These are phyloP conservation scores for Melanophora roralis DNA, from an alignment of 2,888 invertebrate species.

Conservation along the genomic window DNA sequence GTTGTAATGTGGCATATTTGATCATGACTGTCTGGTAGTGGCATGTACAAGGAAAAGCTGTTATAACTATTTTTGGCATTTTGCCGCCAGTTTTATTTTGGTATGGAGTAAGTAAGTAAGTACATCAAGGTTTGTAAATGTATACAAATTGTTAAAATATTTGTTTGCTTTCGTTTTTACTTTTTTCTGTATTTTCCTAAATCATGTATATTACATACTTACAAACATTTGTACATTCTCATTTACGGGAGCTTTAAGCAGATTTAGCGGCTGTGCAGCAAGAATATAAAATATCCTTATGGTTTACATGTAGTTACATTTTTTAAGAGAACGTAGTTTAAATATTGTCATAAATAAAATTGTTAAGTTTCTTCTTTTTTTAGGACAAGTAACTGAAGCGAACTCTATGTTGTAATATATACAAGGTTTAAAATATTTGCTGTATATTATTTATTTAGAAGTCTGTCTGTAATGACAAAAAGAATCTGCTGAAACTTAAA, in stretches of 20 bases:
- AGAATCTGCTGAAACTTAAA: too few species aligned
- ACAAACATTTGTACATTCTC: not conserved
- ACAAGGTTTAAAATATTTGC: not conserved
- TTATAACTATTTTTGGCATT: constrained; percentile 56
- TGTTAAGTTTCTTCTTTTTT: not conserved
- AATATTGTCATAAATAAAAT: constrained; percentile 11
- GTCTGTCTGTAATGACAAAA: too few species aligned
- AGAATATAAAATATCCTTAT: constrained; percentile 17
- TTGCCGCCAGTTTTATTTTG: constrained; percentile 51
- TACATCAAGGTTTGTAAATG: not conserved
- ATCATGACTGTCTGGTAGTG: not conserved
- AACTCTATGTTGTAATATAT: not conserved
- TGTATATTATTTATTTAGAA: too few species aligned
- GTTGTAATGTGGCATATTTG: constrained; percentile 41
- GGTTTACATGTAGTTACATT: not conserved
- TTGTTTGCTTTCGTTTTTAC: constrained; percentile 8
- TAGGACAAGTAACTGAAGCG: not conserved
- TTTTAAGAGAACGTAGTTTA: not conserved
- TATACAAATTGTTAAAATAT: not conserved
- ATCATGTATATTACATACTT: not conserved
- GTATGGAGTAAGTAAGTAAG: not conserved
- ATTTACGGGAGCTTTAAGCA: constrained; percentile 7
- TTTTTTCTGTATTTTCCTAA: not conserved
- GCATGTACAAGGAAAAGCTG: constrained; percentile 19
- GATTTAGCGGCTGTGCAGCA: not conserved